Evolutionary conservation across 1,140 invertebrate genomes (phyloP).

Genomic region (Saccostrea glomerata): DNA sequence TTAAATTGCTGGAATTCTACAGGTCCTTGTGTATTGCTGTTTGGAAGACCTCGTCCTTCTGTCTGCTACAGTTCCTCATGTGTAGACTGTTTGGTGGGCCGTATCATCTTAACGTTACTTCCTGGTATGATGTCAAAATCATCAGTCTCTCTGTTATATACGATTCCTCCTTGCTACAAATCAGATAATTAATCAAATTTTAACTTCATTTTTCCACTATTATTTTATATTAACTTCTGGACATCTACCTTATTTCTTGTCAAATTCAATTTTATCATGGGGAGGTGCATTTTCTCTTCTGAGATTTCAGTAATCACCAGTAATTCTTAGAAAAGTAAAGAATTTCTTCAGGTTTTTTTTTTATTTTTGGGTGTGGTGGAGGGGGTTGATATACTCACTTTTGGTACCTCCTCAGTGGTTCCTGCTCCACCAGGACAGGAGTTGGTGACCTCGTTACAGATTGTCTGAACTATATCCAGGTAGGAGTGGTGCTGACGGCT

Average conservation of each 20-base stretch:
- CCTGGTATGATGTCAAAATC: conserved; percentile 36
- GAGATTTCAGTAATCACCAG: not conserved
- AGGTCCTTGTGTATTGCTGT: not conserved
- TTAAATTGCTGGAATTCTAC: not conserved
- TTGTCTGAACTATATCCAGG: conserved; percentile 9
- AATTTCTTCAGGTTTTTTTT: not conserved
- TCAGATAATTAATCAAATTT: not conserved
- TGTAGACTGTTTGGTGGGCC: not conserved
- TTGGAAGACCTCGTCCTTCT: not conserved
- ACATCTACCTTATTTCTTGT: not conserved
- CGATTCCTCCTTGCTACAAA: conserved; percentile 27
- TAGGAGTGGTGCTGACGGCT: not conserved
- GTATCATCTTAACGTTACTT: conserved; percentile 9
- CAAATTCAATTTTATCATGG: not conserved
- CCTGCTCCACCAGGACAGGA: not conserved
- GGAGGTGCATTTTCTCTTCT: not conserved
- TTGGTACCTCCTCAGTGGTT: not conserved
- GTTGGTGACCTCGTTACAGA: not conserved
- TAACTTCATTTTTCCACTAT: too few relatives aligned
- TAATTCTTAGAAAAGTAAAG: not conserved
- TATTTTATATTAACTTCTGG: too few relatives aligned
- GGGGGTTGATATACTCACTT: not conserved
- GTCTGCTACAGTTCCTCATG: conserved; percentile 7
- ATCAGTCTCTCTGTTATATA: conserved; percentile 24
- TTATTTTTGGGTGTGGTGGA: too few relatives aligned